These are phyloP conservation scores for Parnassius smintheus DNA, from an alignment of 2,888 invertebrate species.

Conservation along the genomic window DNA sequence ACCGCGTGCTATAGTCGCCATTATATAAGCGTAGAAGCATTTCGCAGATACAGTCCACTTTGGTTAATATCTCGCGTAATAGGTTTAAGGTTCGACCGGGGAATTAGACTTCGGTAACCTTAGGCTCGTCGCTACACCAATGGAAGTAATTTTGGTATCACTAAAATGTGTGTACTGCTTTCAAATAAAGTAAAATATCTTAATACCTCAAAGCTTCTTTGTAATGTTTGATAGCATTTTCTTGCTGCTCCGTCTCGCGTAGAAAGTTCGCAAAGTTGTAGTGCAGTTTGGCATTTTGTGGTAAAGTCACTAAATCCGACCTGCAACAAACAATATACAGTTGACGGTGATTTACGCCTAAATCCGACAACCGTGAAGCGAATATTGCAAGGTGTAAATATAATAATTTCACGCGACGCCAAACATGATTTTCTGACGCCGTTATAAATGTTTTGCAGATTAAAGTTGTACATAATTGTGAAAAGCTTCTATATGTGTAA, in stretches of 20 bases:
- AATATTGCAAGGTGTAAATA: slow-evolving; percentile 49
- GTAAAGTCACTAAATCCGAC: slow-evolving; percentile 89
- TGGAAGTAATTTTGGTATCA: too few relatives aligned
- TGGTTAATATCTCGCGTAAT: too few relatives aligned
- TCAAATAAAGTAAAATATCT: not conserved
- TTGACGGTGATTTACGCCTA: slow-evolving; percentile 54
- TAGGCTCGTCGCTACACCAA: too few relatives aligned
- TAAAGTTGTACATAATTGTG: too few relatives aligned
- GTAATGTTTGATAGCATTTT: slow-evolving; percentile 89
- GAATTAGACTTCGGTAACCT: too few relatives aligned
- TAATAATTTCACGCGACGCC: slow-evolving; percentile 40
- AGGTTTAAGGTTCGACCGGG: too few relatives aligned
- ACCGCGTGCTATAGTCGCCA: too few relatives aligned
- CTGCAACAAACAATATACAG: slow-evolving; percentile 82
- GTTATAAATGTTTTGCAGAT: too few relatives aligned
- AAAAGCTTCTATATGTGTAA: too few relatives aligned
- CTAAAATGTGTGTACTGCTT: too few relatives aligned
- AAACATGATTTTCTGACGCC: slow-evolving; percentile 19
- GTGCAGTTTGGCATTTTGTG: slow-evolving; percentile 95
- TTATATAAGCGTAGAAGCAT: too few relatives aligned
- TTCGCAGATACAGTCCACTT: too few relatives aligned
- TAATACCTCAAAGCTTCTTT: slow-evolving; percentile 88
- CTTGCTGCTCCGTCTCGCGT: slow-evolving; percentile 87
- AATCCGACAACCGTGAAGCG: slow-evolving; percentile 46
- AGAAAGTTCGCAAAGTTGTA: slow-evolving; percentile 95